Percentiles rank a stretch among this genome's conserved stretches.
Evolutionary conservation across 2,113 vertebrate species (phyloP).

Genomic region (Cranoglanis bouderius): DNA sequence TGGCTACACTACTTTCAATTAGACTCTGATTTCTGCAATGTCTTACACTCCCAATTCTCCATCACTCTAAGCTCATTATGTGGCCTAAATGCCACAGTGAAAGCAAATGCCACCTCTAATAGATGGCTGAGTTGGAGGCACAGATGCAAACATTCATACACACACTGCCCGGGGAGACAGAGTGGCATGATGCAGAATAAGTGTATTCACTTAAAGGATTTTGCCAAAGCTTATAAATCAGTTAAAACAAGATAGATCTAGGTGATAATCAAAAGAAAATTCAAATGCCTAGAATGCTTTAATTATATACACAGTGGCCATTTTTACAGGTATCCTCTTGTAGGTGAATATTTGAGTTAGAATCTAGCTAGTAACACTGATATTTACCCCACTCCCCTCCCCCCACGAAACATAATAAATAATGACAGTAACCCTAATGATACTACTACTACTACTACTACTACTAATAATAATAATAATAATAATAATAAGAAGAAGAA

Average conservation of each 20-base stretch:
- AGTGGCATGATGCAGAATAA: slow-evolving; percentile 9
- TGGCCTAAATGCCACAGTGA: slow-evolving; percentile 60
- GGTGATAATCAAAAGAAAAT: not conserved
- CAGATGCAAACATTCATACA: slow-evolving; percentile 44
- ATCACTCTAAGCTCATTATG: slow-evolving; percentile 30
- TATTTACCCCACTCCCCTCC: too few relatives aligned
- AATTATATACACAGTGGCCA: not conserved
- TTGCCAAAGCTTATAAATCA: not conserved
- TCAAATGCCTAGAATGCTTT: not conserved
- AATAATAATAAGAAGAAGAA: not conserved
- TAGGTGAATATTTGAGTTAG: not conserved
- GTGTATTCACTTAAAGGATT: not conserved
- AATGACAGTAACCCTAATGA: not conserved
- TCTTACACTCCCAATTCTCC: slow-evolving; percentile 13
- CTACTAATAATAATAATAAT: slow-evolving; percentile 3
- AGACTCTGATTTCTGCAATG: not conserved
- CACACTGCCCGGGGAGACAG: slow-evolving; percentile 25
- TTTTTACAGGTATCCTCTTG: not conserved
- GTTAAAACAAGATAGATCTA: not conserved
- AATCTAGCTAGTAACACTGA: not conserved
- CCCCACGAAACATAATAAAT: too few relatives aligned
- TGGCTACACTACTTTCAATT: slow-evolving; percentile 2
- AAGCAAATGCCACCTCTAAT: slow-evolving; percentile 56
- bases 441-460: not conserved
- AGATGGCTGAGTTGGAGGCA: slow-evolving; percentile 42